Base-by-base conservation (phyloP, 2,888 invertebrate genomes). In the Dryomyza anilis region DNA sequence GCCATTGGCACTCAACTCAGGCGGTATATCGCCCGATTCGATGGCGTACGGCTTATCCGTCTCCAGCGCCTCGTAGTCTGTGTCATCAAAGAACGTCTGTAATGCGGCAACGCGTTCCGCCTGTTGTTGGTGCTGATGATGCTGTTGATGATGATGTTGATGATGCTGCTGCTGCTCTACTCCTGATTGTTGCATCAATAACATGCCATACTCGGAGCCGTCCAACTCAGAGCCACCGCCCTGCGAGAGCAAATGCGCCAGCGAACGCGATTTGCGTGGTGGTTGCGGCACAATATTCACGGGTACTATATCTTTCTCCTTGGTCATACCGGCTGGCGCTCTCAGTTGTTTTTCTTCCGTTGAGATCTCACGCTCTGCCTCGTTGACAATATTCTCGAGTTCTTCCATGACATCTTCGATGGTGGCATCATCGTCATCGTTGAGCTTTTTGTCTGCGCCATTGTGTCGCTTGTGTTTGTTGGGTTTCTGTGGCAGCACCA, bases 391-490 rank as follows among this genome's bases (percentile, higher is more conserved):
- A 74, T 93, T 93, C 70, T 91, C 87, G 39, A 94, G 82, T 79
- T 94, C 93, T 81, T 93, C 93, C 75, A 94, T 93, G 2, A 93
- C 94, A 82, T 93, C 93, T 74, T 94, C 93, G 68, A 94, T 93
- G 2, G 93, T 93, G 0, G 92, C 91, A 0, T 92, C 91, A 82
- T 92, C 66, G 85, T 79, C 75, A 2, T 73, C 73, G 16, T 76
- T 74, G 29, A 56, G 23, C 16, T 63, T 67, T 29, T 58, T 65
- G 45, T 69, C 62, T 0, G 61, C 55, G 25, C 27, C 36, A 7
- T 12, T 21, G 3, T 1, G 50, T 23, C 59, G 59, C 23, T 66
- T 67, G 23, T 67, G 65, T 21, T 70, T 69, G 16, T 33, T 33
- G 39, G 12, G n/a, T n/a, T 39, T 39, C 68, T 82, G 81, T 5